Conservation (phyloP, 2,797 vertebrate genomes). For the Gymnocypris eckloni region DNA sequence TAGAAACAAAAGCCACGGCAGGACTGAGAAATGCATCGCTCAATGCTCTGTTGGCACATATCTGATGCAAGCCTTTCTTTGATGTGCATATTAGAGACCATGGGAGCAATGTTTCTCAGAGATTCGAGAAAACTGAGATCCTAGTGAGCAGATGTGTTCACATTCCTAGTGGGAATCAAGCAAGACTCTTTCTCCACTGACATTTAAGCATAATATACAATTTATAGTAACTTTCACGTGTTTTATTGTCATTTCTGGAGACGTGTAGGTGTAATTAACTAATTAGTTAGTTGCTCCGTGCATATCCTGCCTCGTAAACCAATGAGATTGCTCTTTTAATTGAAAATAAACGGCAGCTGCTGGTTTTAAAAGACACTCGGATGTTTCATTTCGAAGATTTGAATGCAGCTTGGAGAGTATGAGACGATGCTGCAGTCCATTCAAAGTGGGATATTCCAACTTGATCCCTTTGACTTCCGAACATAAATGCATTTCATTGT, state of each 20-base stretch:
- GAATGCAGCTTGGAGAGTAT: neutral
- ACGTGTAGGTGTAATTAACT: constrained; percentile 27
- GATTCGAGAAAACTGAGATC: neutral
- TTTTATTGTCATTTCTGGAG: neutral
- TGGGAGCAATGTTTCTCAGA: neutral
- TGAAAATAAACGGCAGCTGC: constrained; percentile 9
- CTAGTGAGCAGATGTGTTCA: neutral
- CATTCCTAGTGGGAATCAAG: neutral
- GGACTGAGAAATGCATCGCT: neutral
- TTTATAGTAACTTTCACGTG: neutral
- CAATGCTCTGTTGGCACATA: constrained; percentile 18
- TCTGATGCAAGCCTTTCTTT: neutral
- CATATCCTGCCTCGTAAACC: constrained; percentile 28
- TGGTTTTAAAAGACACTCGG: neutral
- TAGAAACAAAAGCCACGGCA: constrained; percentile 8
- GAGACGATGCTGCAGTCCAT: neutral
- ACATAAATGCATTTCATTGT: constrained; percentile 3
- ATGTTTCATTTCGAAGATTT: neutral
- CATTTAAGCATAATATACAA: neutral
- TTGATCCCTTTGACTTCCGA: neutral
- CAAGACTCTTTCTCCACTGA: neutral
- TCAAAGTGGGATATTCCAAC: neutral
- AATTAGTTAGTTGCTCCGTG: neutral
- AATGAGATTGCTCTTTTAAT: constrained; percentile 26
- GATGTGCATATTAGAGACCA: constrained; percentile 20